A percentile compares a stretch with the other conserved stretches of the same genome.
These are phyloP conservation scores for Corythornis cristatus DNA, from an alignment of 2,113 vertebrate genomes.

Conservation along the genomic window DNA sequence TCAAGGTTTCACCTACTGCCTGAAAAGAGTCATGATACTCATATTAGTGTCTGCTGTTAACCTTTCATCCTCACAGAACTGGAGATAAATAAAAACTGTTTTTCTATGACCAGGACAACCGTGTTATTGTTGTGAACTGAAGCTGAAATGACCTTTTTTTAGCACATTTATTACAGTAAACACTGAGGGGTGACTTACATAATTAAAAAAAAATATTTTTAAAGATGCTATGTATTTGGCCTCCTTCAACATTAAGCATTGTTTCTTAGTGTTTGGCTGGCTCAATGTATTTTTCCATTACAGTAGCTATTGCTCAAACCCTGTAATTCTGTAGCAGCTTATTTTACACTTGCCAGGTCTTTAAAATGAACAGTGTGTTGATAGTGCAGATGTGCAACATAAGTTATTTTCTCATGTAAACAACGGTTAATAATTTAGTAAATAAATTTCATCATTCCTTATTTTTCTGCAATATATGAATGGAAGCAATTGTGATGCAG, in stretches of 20 bases:
- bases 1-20: slow-evolving; percentile 89
- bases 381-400: background rate
- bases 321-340: background rate
- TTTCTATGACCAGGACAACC: background rate
- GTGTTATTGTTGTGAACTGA: background rate
- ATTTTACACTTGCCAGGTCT: background rate
- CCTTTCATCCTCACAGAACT: background rate
- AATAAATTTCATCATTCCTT: background rate
- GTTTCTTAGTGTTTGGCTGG: background rate
- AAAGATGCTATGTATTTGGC: background rate
- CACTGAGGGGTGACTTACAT: background rate
- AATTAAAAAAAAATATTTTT: background rate
- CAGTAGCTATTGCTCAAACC: background rate
- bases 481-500: background rate
- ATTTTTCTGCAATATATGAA: background rate
- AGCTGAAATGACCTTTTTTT: background rate
- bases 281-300: background rate
- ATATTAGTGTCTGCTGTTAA: slow-evolving; percentile 75
- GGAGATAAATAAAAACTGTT: background rate
- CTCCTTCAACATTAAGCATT: background rate
- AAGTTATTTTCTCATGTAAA: background rate
- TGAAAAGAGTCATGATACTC: slow-evolving; percentile 85
- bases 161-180: background rate
- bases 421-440: background rate
- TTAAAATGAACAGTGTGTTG: background rate